Base-by-base conservation (phyloP, 2,113 vertebrate genomes). In the Brachionichthys hirsutus region DNA sequence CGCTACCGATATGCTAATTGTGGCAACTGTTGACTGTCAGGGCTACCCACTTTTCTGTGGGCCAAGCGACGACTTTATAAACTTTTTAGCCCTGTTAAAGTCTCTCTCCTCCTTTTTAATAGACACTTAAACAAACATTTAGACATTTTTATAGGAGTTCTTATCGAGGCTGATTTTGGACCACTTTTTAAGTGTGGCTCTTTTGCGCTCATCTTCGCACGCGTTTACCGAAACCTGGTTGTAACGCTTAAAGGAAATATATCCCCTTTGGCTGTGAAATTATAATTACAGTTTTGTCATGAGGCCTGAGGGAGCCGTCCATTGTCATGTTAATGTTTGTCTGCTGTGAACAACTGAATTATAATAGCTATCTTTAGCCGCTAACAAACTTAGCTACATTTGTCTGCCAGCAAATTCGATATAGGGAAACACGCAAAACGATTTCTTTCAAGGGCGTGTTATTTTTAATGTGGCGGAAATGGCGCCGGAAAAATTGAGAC, bases 311-410 rank as follows among this genome's bases (percentile, higher is more conserved):
- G 10, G 13, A 12, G 24, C 9, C 42, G 3, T 43, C 51, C 10
- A 12, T 10, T 38, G 36, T 38, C 8, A 38, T 10, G 9, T 38
- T 38, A 38, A 12, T 10, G 6, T 38, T 10, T 38, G 9, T 10
- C 36, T 12, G 36, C 36, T 9, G 4, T 35, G 9, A 9, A 35
- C 4, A 35, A 55, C 5, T 36, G 30, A 59, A 17, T 22, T 20
- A 68, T n/a, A 3, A 2, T 34, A 43, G 62, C 49, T 57, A 24
- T 19, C 49, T 51, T 62, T 68, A 77, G 59, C 67, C n/a, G 43
- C 42, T 70, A 70, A 66, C 75, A 49, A 38, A 59, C 4, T 11
- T 71, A 55, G 70, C 67, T 54, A 34, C 8, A 51, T 11, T 15
- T 35, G 67, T 40, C 75, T 56, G 11, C 6, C 53, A 36, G 42